Percentiles rank a stretch among this genome's conserved stretches.
These are phyloP conservation scores for Edolisoma coerulescens DNA, from an alignment of 2,113 vertebrate genomes.

Conservation along the genomic window DNA sequence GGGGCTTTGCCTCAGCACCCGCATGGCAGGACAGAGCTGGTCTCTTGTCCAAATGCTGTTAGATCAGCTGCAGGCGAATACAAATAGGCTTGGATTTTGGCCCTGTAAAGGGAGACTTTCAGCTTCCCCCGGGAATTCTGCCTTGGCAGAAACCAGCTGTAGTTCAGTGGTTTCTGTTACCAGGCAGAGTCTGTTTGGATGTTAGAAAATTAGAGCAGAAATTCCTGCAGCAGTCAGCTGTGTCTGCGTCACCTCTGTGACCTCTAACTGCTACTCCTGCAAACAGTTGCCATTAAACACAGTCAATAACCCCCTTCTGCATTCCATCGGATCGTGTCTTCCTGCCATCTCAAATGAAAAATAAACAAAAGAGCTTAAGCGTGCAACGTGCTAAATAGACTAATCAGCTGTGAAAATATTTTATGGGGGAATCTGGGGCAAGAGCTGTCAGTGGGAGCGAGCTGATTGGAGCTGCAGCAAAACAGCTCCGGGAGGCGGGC, in stretches of 20 bases:
- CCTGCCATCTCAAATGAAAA: constrained; percentile 11
- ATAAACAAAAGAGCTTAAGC: constrained; percentile 30
- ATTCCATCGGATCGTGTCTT: not conserved
- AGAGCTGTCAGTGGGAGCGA: constrained; percentile 50
- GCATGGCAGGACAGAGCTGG: fast-evolving
- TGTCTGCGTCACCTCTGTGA: not conserved
- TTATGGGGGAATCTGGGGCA: constrained; percentile 68
- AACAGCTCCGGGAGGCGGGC: constrained; percentile 35
- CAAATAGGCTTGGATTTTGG: not conserved
- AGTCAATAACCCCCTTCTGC: not conserved
- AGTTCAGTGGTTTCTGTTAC: not conserved
- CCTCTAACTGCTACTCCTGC: not conserved
- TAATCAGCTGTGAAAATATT: constrained; percentile 59
- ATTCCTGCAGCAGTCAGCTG: not conserved
- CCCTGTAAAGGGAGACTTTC: not conserved
- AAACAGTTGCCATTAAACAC: not conserved
- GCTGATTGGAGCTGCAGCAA: constrained; percentile 52
- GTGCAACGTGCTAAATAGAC: constrained; percentile 28
- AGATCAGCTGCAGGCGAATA: not conserved
- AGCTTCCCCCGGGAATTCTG: not conserved
- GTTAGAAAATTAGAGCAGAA: not conserved
- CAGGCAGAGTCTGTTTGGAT: not conserved
- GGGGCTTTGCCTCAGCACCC: not conserved
- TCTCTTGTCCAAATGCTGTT: fast-evolving
- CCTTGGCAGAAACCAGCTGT: not conserved